Conservation (phyloP, 2,113 vertebrate species). For the Ictalurus furcatus region DNA sequence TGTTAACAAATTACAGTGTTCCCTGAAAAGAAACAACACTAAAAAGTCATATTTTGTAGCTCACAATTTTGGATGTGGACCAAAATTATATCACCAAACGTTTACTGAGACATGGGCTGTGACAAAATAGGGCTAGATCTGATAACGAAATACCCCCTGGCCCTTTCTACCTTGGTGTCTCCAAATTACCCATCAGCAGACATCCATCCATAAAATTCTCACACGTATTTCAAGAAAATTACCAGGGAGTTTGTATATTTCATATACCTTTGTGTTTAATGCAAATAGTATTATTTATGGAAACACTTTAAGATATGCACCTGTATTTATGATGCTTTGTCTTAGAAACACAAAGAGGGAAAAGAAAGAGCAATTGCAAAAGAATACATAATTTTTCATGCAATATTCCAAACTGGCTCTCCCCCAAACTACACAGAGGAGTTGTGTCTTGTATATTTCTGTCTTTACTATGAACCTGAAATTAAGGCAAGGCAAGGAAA, state of each 20-base stretch:
- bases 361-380: neutral
- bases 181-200: neutral
- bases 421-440: neutral
- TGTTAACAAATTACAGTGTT: neutral
- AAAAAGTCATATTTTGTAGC: neutral
- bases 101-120: neutral
- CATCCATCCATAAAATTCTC: neutral
- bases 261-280: neutral
- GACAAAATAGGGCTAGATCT: conserved; percentile 35
- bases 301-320: neutral
- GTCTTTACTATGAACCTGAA: neutral
- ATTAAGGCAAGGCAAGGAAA: neutral
- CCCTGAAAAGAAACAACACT: conserved; percentile 1
- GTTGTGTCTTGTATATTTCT: neutral
- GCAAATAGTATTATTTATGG: neutral
- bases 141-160: conserved; percentile 14
- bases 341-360: neutral
- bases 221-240: neutral
- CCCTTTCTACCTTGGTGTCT: neutral
- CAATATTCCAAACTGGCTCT: neutral
- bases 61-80: neutral
- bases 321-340: neutral
- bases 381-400: neutral
- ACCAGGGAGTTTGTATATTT: neutral
- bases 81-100: conserved; percentile 12